These are phyloP conservation scores for Rhinella marina DNA, from an alignment of 2,797 vertebrate species.

Conservation along the genomic window DNA sequence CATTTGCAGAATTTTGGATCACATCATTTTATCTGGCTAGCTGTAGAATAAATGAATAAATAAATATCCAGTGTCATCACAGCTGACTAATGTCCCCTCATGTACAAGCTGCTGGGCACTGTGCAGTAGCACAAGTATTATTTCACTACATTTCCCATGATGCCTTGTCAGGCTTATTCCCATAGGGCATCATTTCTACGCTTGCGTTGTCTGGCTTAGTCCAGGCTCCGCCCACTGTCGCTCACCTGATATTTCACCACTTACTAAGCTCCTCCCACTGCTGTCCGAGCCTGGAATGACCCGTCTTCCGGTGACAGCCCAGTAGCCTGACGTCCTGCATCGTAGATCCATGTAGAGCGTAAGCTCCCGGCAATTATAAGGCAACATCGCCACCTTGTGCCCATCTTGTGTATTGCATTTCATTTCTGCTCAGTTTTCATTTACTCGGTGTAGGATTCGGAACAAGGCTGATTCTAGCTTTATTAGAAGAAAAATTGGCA, in stretches of 20 bases:
- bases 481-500: too few relatives aligned
- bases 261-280: not conserved
- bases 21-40: too few relatives aligned
- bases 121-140: not conserved
- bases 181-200: not conserved
- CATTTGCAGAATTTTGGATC: too few relatives aligned
- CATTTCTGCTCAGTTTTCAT: not conserved
- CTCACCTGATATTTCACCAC: not conserved
- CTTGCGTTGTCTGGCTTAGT: not conserved
- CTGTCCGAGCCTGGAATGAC: not conserved
- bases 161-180: not conserved
- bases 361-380: not conserved
- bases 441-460: not conserved
- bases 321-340: not conserved
- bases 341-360: not conserved
- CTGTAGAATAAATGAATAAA: too few relatives aligned
- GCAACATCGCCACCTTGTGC: constrained; percentile 29
- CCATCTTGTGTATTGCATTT: not conserved
- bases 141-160: not conserved
- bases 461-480: too few relatives aligned
- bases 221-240: not conserved
- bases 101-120: not conserved
- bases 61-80: too few relatives aligned
- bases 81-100: too few relatives aligned
- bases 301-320: not conserved